phyloP scores from a whole-genome alignment of 2,888 invertebrate species.

The Noctuana brunneofusca region DNA sequence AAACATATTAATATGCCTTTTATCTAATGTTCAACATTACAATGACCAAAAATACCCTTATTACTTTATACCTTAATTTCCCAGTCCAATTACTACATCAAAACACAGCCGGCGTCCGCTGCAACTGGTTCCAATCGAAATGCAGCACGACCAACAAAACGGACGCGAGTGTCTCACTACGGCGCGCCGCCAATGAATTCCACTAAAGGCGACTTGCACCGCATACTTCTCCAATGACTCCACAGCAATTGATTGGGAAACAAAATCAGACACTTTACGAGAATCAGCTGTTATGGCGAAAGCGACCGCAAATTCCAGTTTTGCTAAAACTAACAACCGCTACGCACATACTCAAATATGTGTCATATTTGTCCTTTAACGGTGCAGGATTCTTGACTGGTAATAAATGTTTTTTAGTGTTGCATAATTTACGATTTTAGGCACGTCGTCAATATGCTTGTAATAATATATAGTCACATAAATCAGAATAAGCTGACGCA shows the following conservation, averaged over 20 bases:
- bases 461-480: neutral
- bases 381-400: neutral
- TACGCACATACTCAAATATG: constrained; percentile 2
- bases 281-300: constrained; percentile 23
- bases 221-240: constrained; percentile 34
- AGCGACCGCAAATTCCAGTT: constrained; percentile 10
- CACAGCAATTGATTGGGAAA: constrained; percentile 28
- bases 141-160: constrained; percentile 27
- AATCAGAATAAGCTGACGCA: constrained; percentile 18
- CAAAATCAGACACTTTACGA: constrained; percentile 1
- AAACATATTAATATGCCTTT: neutral
- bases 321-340: neutral
- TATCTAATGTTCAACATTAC: neutral
- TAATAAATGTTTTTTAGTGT: neutral
- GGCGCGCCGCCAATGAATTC: constrained; percentile 27
- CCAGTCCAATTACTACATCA: neutral
- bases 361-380: neutral
- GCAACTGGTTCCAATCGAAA: constrained; percentile 30
- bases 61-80: too few species aligned
- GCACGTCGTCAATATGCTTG: constrained; percentile 1
- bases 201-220: constrained; percentile 38
- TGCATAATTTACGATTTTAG: neutral
- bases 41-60: too few species aligned
- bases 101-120: neutral
- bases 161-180: neutral